Evolutionary conservation across 2,888 invertebrate genomes (phyloP), one percentile per base, ranked within the genome.

Genomic region (Lymantria monacha): DNA sequence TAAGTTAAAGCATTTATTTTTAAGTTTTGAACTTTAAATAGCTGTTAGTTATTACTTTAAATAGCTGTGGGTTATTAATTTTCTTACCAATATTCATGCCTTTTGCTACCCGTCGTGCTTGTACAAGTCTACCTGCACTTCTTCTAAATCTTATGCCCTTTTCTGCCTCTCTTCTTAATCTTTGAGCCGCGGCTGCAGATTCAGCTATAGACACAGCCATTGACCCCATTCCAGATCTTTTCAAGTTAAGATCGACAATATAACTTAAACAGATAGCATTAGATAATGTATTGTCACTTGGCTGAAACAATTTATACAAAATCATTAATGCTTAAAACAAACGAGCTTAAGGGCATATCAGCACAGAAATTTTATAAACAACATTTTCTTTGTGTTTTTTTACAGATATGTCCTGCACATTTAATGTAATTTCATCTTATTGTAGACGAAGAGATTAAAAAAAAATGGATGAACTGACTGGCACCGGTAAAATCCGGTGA

Each of bases 181-280:
- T 81, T 67, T 91, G 91, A 45, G 84, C 79, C 15, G 91, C 84
- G 45, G 90, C 89, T 43, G 91, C 88, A 30, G 90, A 80, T 74
- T 91, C 91, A 44, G 88, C 89, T 55, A 91, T 74, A 10, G 88
- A 82, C 79, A 86, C 84, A 10, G 91, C 74, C 46, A 79, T 74
- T 8, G 87, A 73, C 22, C 85, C 72, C 91, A 91, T 91, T n/a
- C 91, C 91, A 38, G 90, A 89, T 59, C 91, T 71, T 71, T 85
- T 89, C 13, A 91, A 74, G 68, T 91, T 91, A 31, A 91, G 66
- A 44, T 91, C 91, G 11, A 88, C 75, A 48, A 91, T 79, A 48
- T 86, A 86, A 55, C 91, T 91, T 8, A 91, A 68, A 55, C 89
- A 90, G 54, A 91, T 88, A 8, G 91, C 91, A 65, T 91, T 91